Percentiles rank a stretch among this genome's conserved stretches.
Evolutionary conservation across 2,888 invertebrate species (phyloP).

Genomic region (Dryocosmus kuriphilus): DNA sequence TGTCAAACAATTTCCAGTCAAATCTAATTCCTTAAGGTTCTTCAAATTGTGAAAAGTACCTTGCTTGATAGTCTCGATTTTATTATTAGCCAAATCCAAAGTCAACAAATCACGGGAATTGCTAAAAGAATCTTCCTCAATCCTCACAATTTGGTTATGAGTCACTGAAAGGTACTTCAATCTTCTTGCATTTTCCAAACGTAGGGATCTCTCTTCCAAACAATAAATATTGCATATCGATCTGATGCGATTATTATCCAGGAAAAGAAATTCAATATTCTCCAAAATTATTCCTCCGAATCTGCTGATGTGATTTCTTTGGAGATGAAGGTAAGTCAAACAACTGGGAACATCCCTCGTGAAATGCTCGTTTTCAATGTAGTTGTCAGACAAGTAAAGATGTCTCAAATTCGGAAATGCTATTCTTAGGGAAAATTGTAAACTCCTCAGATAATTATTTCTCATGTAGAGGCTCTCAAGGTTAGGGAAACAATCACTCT

Average conservation of each 20-base stretch:
- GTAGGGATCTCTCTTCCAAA: conserved; percentile 50
- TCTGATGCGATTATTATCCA: conserved; percentile 64
- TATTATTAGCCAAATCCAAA: conserved; percentile 64
- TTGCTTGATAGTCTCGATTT: conserved; percentile 53
- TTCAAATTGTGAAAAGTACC: conserved; percentile 57
- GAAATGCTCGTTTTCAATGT: conserved; percentile 59
- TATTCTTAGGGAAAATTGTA: conserved; percentile 58
- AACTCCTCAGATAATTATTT: conserved; percentile 58
- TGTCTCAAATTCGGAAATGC: conserved; percentile 66
- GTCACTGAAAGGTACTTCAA: conserved; percentile 62
- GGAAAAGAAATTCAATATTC: conserved; percentile 58
- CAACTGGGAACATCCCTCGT: conserved; percentile 60
- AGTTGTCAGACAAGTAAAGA: conserved; percentile 67
- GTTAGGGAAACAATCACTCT: conserved; percentile 60
- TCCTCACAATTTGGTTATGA: conserved; percentile 58
- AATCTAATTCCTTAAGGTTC: conserved; percentile 57
- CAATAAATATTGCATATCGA: conserved; percentile 62
- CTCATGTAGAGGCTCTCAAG: conserved; percentile 66
- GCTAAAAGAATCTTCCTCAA: conserved; percentile 62
- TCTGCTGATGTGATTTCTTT: conserved; percentile 61
- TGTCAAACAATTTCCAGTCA: conserved; percentile 60
- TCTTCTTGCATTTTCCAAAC: conserved; percentile 58
- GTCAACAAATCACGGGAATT: conserved; percentile 59
- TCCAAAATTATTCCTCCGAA: conserved; percentile 58
- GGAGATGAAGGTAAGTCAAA: conserved; percentile 64